A percentile compares a stretch with the other conserved stretches of the same genome.
phyloP scores from a whole-genome alignment of 2,113 vertebrate species.

The Melanocharis versteri region DNA sequence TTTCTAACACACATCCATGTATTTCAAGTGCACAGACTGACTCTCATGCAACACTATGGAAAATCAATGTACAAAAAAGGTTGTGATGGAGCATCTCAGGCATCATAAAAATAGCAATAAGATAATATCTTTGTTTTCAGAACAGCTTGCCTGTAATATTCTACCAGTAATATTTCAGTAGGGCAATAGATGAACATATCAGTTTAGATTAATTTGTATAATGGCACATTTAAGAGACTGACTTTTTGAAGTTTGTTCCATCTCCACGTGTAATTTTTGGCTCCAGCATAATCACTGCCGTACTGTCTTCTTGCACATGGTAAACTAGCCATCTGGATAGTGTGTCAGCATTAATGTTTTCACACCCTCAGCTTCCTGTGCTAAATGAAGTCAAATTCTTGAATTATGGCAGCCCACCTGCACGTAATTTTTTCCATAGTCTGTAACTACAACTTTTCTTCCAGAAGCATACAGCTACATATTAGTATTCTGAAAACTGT shows the following conservation, averaged over 20 bases:
- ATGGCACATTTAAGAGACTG: constrained; percentile 52
- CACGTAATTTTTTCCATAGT: constrained; percentile 46
- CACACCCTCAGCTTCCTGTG: constrained; percentile 69
- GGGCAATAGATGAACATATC: constrained; percentile 37
- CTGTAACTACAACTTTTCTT: constrained; percentile 18
- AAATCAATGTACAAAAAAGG: background rate
- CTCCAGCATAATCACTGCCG: constrained; percentile 54
- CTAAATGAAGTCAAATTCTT: constrained; percentile 68
- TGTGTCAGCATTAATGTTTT: constrained; percentile 72
- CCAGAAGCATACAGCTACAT: background rate
- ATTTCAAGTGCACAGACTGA: background rate
- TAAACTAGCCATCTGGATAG: constrained; percentile 72
- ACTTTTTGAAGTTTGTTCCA: constrained; percentile 68
- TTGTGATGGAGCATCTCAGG: background rate
- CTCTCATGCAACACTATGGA: background rate
- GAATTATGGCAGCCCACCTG: constrained; percentile 66
- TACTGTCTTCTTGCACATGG: constrained; percentile 68
- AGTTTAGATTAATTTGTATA: constrained; percentile 53
- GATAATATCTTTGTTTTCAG: background rate
- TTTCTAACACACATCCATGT: background rate
- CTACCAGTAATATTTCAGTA: constrained; percentile 35
- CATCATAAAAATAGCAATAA: background rate
- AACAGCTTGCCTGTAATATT: constrained; percentile 26
- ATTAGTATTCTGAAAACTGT: background rate
- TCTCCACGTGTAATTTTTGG: constrained; percentile 67